A percentile compares a stretch with the other conserved stretches of the same genome.
These are phyloP conservation scores for Steinernema scapterisci DNA, from an alignment of 2,888 invertebrate species.

Conservation along the genomic window DNA sequence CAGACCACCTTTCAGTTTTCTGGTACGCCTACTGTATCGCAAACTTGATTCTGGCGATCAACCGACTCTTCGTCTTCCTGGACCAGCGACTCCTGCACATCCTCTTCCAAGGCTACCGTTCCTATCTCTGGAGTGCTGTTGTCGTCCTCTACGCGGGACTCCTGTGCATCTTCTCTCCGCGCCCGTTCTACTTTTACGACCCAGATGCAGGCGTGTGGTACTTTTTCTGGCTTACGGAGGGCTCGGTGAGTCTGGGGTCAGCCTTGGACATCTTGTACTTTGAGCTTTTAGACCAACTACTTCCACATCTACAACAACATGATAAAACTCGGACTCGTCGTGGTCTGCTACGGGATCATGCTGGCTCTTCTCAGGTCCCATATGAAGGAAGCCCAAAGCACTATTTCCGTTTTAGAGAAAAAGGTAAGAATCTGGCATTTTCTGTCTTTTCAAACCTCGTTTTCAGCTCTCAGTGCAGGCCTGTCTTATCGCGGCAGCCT, in stretches of 20 bases:
- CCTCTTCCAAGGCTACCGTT: background rate
- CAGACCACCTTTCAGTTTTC: background rate
- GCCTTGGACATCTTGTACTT: background rate
- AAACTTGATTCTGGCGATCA: conserved; percentile 10
- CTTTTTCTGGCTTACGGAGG: conserved; percentile 5
- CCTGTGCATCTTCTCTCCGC: background rate
- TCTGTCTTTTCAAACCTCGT: too few relatives aligned
- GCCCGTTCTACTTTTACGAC: conserved; percentile 23
- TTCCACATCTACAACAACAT: conserved; percentile 25
- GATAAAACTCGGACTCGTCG: background rate
- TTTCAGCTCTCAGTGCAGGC: conserved; percentile 8
- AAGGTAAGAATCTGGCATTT: too few relatives aligned
- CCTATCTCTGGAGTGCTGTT: background rate
- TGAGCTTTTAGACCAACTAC: conserved; percentile 22
- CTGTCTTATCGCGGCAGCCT: background rate
- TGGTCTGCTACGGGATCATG: background rate
- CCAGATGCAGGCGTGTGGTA: conserved; percentile 2
- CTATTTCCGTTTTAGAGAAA: conserved; percentile 7
- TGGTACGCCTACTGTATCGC: conserved; percentile 23
- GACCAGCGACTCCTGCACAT: background rate
- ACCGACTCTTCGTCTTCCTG: background rate
- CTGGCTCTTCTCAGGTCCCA: background rate
- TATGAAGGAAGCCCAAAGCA: background rate
- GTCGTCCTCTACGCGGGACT: background rate
- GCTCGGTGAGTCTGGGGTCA: conserved; percentile 2